Base-by-base conservation (phyloP, 2,888 invertebrate species). In the Cephus pulcher region DNA sequence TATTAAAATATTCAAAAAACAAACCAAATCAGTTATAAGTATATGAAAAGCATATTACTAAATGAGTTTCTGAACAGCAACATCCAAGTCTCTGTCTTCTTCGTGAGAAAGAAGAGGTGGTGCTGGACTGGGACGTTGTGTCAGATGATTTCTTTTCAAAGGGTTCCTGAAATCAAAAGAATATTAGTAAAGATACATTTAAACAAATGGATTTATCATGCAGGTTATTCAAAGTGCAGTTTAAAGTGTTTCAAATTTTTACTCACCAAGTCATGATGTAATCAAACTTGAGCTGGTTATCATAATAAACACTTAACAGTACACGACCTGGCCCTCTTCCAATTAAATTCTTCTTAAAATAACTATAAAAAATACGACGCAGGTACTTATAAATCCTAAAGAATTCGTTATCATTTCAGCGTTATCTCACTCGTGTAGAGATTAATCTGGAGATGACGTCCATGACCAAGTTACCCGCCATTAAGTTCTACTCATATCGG, bases 61-160 rank as follows among this genome's bases (percentile, higher is more conserved):
- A 73, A 91, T 91, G 3, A 92, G 87, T 81, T 88, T 89, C 81
- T 90, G 89, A 37, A 92, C 92, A 11, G 89, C 86, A 34, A 89
- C 79, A 80, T 91, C 91, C 56, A 92, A 80, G 11, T 91, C 89
- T 78, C 89, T 84, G 75, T 92, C 92, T 76, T 92, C 91, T 1
- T 82, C 79, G 71, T 86, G 82, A 23, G 90, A 84, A 74, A 92
- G 82, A 40, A 91, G 82, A 56, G 90, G 90, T 12, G 87, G 83
- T 32, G 91, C 91, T 71, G 90, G 84, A 56, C 88, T 88, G 40
- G 92, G 92, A 77, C 88, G 89, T 69, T 87, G 87, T 3, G 86
- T 89, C 77, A 91, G 80, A 71, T 87, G 86, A 83, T 87, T 89
- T 79, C 83, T 90, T 78, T 87, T 88, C 34, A 90, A 83, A 23